These are phyloP conservation scores for Cryptocephalus primarius DNA, from an alignment of 2,888 invertebrate genomes.

Conservation along the genomic window DNA sequence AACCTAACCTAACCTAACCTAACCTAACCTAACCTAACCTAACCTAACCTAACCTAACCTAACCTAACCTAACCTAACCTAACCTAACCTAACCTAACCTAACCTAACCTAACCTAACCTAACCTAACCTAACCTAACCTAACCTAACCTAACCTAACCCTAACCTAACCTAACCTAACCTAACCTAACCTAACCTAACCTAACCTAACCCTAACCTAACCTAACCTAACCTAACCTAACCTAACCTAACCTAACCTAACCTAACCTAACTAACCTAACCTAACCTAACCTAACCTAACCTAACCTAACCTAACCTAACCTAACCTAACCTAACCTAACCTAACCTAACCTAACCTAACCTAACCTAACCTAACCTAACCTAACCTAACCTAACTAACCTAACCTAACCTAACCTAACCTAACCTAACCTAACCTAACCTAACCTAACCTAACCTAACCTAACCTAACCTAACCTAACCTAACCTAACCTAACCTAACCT, in stretches of 20 bases:
- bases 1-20: constrained; percentile 19
- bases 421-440: constrained; percentile 13
- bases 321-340: constrained; percentile 13
- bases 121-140: constrained; percentile 13
- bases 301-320: constrained; percentile 15
- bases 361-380: constrained; percentile 13
- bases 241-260: constrained; percentile 12
- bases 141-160: constrained; percentile 12
- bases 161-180: constrained; percentile 9
- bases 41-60: constrained; percentile 5
- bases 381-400: constrained; percentile 14
- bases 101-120: constrained; percentile 14
- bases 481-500: constrained; percentile 13
- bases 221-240: constrained; percentile 11
- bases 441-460: constrained; percentile 13
- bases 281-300: constrained; percentile 13
- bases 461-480: constrained; percentile 14
- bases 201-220: constrained; percentile 14
- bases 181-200: constrained; percentile 9
- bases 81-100: constrained; percentile 12
- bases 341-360: constrained; percentile 13
- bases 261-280: constrained; percentile 10
- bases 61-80: constrained; percentile 9
- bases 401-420: constrained; percentile 14
- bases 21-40: constrained; percentile 11